These are phyloP conservation scores for Ischnus inquisitorius DNA, from an alignment of 2,888 invertebrate species.

Conservation along the genomic window DNA sequence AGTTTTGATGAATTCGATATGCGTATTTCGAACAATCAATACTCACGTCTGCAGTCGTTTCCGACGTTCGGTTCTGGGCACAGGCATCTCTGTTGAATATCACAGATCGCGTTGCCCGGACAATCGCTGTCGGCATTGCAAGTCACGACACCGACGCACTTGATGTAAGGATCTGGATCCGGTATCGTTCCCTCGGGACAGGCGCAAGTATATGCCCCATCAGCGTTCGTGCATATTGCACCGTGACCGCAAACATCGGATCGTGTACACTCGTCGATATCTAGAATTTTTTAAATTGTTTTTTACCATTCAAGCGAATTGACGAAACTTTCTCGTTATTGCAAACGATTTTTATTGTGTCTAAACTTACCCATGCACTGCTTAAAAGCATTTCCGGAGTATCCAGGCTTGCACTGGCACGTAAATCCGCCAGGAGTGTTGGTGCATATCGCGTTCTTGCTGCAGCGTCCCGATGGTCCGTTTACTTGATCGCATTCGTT, in stretches of 20 bases:
- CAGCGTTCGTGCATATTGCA: slow-evolving; percentile 92
- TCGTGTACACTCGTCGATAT: slow-evolving; percentile 93
- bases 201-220: slow-evolving; percentile 92
- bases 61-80: slow-evolving; percentile 97
- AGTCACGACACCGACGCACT: slow-evolving; percentile 93
- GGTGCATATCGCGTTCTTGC: slow-evolving; percentile 92
- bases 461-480: slow-evolving; percentile 94
- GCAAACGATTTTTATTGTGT: neutral
- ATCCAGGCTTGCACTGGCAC: slow-evolving; percentile 94
- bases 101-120: slow-evolving; percentile 96
- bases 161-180: slow-evolving; percentile 93
- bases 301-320: slow-evolving; percentile 23
- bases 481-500: slow-evolving; percentile 94
- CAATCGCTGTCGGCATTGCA: slow-evolving; percentile 92
- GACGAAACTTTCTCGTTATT: slow-evolving; percentile 2
- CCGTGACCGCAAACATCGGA: slow-evolving; percentile 92
- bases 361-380: slow-evolving; percentile 88
- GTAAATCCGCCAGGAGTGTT: slow-evolving; percentile 93
- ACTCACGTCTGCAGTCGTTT: slow-evolving; percentile 96
- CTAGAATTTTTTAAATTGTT: slow-evolving; percentile 82
- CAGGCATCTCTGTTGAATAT: slow-evolving; percentile 91
- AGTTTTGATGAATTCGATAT: neutral
- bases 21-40: slow-evolving; percentile 15
- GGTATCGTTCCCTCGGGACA: slow-evolving; percentile 94
- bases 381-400: slow-evolving; percentile 93